Conservation (phyloP, 1,140 invertebrate species). For the Stegodyphus mimosarum region DNA sequence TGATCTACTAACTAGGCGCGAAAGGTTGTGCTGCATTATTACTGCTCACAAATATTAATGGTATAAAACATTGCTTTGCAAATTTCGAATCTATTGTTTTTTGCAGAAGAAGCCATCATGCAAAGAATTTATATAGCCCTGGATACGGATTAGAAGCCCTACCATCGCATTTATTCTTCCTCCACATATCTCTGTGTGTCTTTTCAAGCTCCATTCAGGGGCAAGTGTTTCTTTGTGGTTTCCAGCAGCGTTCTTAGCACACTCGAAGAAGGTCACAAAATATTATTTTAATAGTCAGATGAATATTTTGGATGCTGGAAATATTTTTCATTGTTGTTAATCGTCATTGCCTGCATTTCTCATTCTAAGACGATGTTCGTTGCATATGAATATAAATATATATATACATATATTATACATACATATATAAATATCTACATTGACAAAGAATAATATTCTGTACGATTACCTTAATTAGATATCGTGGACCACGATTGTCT, state of each 20-base stretch:
- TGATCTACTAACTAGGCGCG: too few relatives aligned
- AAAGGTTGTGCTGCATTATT: too few relatives aligned
- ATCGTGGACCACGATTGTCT: neutral
- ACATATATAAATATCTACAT: slow-evolving; percentile 43
- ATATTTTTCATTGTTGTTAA: slow-evolving; percentile 51
- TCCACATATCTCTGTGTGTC: slow-evolving; percentile 48
- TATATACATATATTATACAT: slow-evolving; percentile 33
- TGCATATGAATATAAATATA: slow-evolving; percentile 45
- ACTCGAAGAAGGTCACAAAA: slow-evolving; percentile 38
- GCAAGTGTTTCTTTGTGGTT: slow-evolving; percentile 10
- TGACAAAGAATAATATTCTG: slow-evolving; percentile 14
- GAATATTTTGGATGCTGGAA: slow-evolving; percentile 52
- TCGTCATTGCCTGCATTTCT: slow-evolving; percentile 51
- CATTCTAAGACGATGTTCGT: slow-evolving; percentile 31
- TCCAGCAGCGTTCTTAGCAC: slow-evolving; percentile 58
- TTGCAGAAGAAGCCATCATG: too few relatives aligned
- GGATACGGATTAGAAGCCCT: neutral
- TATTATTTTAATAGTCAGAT: slow-evolving; percentile 61
- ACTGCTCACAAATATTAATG: too few relatives aligned
- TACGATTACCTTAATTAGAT: slow-evolving; percentile 18
- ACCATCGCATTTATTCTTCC: slow-evolving; percentile 50
- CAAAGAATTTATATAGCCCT: too few relatives aligned
- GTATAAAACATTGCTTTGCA: too few relatives aligned
- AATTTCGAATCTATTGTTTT: too few relatives aligned
- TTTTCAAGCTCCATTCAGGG: neutral